These are phyloP conservation scores for Bubo scandiacus DNA, from an alignment of 2,113 vertebrate species.

Conservation along the genomic window DNA sequence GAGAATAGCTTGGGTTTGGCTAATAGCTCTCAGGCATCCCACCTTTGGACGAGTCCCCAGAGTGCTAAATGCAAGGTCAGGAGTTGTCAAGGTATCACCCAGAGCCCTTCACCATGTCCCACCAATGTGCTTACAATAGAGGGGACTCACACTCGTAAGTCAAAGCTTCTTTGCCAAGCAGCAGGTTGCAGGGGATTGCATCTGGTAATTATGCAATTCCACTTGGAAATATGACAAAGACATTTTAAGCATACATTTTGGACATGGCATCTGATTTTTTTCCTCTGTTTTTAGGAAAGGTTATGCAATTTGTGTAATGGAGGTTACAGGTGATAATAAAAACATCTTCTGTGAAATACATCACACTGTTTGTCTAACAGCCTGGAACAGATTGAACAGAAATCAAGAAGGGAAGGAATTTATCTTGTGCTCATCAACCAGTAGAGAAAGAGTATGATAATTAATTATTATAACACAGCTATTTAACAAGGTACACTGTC, in stretches of 20 bases:
- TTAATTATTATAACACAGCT: not conserved
- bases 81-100: not conserved
- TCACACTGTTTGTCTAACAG: not conserved
- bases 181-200: not conserved
- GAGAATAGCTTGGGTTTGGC: not conserved
- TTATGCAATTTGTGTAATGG: not conserved
- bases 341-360: not conserved
- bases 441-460: not conserved
- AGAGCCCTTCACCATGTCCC: not conserved
- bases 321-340: not conserved
- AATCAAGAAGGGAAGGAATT: not conserved
- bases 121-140: not conserved
- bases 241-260: not conserved
- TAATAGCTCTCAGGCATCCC: not conserved
- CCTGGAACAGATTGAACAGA: not conserved
- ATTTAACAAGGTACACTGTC: not conserved
- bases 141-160: no score
- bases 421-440: not conserved
- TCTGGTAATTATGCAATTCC: not conserved
- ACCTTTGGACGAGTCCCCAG: not conserved
- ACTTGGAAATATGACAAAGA: not conserved
- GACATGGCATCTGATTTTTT: not conserved
- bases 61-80: not conserved
- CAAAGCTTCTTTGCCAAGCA: not conserved
- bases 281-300: not conserved